Base-by-base conservation (phyloP, 2,797 vertebrate species). In the Lateolabrax maculatus region DNA sequence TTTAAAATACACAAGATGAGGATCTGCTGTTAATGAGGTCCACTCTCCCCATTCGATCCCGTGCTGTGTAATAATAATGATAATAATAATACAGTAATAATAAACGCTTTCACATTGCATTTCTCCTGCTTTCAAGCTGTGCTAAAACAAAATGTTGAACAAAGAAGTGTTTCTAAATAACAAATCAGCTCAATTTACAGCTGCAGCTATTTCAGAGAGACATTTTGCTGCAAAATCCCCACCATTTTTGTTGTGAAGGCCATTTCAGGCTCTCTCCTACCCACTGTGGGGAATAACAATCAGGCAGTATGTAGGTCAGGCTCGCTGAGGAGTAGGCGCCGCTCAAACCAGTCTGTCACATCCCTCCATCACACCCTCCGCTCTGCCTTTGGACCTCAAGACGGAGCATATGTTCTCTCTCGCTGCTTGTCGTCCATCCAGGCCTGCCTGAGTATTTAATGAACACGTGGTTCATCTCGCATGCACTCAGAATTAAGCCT, bases 261-360 rank as follows among this genome's bases (percentile, higher is more conserved):
- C 72, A 48, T 79, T 75, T 73, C 55, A 73, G 79, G 46, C 31
- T 72, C 77, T 81, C 63, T 60, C 34, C 80, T 70, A 15, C 65
- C 62, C 31, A 55, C 86, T 81, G 84, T 79, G 63, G 66, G 71
- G 89, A 91, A 92, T 91, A 89, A 92, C 93, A 92, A 87, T 92
- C 81, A 86, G 75, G 66, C 86, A 18, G 78, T 84, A 93, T 93
- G 80, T 94, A 93, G 93, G 93, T 94, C 93, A 92, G 86, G 51
- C 77, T 84, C n/a, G 12, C 75, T 71, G 77, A 86, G 75, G 77
- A 85, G 57, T 63, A 62, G 83, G 63, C 78, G 39, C 57, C 9
- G 74, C 81, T 87, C 68, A 74, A 75, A 76, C 67, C 68, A 44
- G 58, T 71, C 77, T 84, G 58, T 82, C 74, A 79, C 71, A 72